Evolutionary conservation across 2,888 invertebrate species (phyloP).

Genomic region (Apantesis nais): DNA sequence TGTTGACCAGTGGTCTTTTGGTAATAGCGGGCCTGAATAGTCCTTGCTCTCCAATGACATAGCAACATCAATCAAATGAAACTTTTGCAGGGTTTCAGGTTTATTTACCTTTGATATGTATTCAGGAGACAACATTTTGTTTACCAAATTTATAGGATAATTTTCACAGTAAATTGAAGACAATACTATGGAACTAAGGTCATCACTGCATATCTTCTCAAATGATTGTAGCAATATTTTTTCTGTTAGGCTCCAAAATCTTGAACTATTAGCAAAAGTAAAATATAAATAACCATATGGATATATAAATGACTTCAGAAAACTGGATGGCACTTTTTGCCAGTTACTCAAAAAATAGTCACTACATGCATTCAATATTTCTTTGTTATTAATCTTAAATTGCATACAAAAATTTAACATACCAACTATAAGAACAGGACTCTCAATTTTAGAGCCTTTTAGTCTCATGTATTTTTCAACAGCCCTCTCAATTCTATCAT

Average conservation of each 20-base stretch:
- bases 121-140: slow-evolving; percentile 86
- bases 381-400: slow-evolving; percentile 84
- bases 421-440: slow-evolving; percentile 85
- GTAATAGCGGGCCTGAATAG: slow-evolving; percentile 85
- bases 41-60: slow-evolving; percentile 87
- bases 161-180: slow-evolving; percentile 87
- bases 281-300: slow-evolving; percentile 87
- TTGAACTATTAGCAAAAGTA: slow-evolving; percentile 74
- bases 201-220: slow-evolving; percentile 83
- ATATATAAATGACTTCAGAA: slow-evolving; percentile 84
- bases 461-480: slow-evolving; percentile 87
- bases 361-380: slow-evolving; percentile 85
- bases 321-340: slow-evolving; percentile 77
- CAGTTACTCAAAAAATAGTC: slow-evolving; percentile 83
- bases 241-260: slow-evolving; percentile 87
- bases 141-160: slow-evolving; percentile 86
- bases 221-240: slow-evolving; percentile 83
- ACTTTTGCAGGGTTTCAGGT: slow-evolving; percentile 75
- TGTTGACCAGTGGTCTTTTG: slow-evolving; percentile 81
- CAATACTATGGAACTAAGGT: slow-evolving; percentile 87
- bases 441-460: slow-evolving; percentile 76
- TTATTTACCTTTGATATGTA: slow-evolving; percentile 86
- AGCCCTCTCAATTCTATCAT: slow-evolving; percentile 84
- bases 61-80: slow-evolving; percentile 87
- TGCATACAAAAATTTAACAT: slow-evolving; percentile 87